phyloP scores from a whole-genome alignment of 2,797 vertebrate species.

The Potorous gilbertii region DNA sequence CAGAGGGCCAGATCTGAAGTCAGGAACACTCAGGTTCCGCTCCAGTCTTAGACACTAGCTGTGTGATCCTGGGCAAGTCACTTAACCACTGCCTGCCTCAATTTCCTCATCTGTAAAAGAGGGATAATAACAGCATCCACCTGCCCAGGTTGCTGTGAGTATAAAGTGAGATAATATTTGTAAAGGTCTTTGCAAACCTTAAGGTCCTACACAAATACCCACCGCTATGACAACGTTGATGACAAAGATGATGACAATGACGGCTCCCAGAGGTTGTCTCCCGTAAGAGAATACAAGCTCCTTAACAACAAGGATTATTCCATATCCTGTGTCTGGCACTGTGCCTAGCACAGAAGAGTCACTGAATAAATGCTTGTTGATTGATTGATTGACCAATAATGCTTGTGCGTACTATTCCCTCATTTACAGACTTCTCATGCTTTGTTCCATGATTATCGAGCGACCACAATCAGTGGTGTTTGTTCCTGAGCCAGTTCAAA shows the following conservation, averaged over 20 bases:
- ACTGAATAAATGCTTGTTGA: not conserved
- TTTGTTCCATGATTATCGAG: slow-evolving; percentile 30
- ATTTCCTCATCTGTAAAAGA: not conserved
- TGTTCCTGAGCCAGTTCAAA: not conserved
- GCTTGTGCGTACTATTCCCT: not conserved
- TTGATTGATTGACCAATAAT: not conserved
- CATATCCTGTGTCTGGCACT: not conserved
- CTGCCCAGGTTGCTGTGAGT: not conserved
- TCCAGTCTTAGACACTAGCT: not conserved
- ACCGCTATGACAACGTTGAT: not conserved
- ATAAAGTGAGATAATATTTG: not conserved
- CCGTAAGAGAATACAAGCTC: not conserved
- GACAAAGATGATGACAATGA: not conserved
- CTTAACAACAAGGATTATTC: not conserved
- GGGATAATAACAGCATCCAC: not conserved
- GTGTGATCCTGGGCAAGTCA: not conserved
- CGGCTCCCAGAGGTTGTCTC: too few species aligned
- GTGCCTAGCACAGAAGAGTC: not conserved
- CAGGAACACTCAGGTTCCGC: not conserved
- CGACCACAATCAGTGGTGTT: slow-evolving; percentile 36
- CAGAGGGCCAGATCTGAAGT: not conserved
- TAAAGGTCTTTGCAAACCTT: not conserved
- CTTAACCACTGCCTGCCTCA: not conserved
- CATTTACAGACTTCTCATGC: slow-evolving; percentile 25
- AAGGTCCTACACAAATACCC: not conserved